Base-by-base conservation (phyloP, 2,888 invertebrate genomes). In the Himalopsyche kuldschensis region DNA sequence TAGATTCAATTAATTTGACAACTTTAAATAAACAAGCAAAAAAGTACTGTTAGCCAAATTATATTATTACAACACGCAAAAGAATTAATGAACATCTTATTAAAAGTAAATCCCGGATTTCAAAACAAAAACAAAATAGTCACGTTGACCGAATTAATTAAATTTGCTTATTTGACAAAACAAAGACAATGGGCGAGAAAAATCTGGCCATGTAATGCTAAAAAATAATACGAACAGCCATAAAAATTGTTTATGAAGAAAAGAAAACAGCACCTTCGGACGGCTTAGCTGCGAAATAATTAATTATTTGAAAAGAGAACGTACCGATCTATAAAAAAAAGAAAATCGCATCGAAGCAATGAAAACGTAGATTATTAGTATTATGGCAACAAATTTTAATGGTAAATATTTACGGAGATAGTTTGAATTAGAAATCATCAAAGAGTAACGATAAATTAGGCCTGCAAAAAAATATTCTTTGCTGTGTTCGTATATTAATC, bases 141-240 rank as follows among this genome's bases (percentile, higher is more conserved):
- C 69, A 69, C 27, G 69, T 69, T 69, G 69, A 30, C 69, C 69
- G 69, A 69, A 69, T 69, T 69, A 69, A 69, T 69, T 69, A 69
- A 69, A 69, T 69, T 69, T 30, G 69, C 69, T 69, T 69, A 69
- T 69, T 69, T 69, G 69, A 69, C 69, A 69, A 69, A 69, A 69
- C 69, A 69, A 69, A 69, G 69, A 69, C 69, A 69, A 69, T 69
- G 69, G n/a, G 69, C 69, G 69, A 69, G 69, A 69, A 69, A 69
- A 69, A 69, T 69, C 27, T 69, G 69, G 69, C 69, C 69, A 69
- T 69, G 69, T 69, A 69, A 69, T 30, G 27, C 11, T 55, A 30
- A 69, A 69, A 69, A 69, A 69, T 27, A 27, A 69, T 69, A 69
- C 15, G 69, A 69, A 69, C 69, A 69, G 69, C 69, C 69, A 69